These are phyloP conservation scores for Pristiophorus japonicus DNA, from an alignment of 2,113 vertebrate species.

Conservation along the genomic window DNA sequence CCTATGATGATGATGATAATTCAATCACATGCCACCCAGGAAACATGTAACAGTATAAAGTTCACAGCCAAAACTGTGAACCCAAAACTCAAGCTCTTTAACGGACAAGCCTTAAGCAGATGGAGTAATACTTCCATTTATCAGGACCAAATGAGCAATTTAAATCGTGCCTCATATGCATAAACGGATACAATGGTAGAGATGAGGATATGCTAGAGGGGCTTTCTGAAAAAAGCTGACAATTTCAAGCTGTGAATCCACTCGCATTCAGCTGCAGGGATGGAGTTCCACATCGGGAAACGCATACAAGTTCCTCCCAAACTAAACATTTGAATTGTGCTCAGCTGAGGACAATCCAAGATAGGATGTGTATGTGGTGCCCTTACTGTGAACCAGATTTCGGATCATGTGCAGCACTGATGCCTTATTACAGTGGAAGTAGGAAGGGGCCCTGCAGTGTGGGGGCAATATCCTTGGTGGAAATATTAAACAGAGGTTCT, in stretches of 20 bases:
- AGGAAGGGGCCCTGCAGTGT: neutral
- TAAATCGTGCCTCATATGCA: neutral
- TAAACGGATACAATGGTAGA: neutral
- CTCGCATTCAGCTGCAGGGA: neutral
- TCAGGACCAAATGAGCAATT: neutral
- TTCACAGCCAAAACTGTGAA: neutral
- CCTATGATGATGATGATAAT: too few species aligned
- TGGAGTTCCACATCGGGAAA: neutral
- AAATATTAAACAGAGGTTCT: conserved; percentile 31
- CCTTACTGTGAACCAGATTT: conserved; percentile 19
- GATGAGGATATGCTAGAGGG: neutral
- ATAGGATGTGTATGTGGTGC: neutral
- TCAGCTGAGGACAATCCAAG: neutral
- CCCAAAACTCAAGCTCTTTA: neutral
- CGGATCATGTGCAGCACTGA: neutral
- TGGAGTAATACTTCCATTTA: neutral
- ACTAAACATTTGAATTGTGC: neutral
- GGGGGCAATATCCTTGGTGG: neutral
- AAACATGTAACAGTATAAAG: neutral
- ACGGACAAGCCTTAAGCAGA: neutral
- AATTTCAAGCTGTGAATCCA: conserved; percentile 8
- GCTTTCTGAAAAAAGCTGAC: neutral
- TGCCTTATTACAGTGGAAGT: conserved; percentile 7
- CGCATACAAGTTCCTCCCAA: neutral
- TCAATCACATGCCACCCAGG: neutral